Evolutionary conservation across 1,140 invertebrate genomes (phyloP), one percentile per base, ranked within the genome.

Genomic region (Drosophila parabipectinata): DNA sequence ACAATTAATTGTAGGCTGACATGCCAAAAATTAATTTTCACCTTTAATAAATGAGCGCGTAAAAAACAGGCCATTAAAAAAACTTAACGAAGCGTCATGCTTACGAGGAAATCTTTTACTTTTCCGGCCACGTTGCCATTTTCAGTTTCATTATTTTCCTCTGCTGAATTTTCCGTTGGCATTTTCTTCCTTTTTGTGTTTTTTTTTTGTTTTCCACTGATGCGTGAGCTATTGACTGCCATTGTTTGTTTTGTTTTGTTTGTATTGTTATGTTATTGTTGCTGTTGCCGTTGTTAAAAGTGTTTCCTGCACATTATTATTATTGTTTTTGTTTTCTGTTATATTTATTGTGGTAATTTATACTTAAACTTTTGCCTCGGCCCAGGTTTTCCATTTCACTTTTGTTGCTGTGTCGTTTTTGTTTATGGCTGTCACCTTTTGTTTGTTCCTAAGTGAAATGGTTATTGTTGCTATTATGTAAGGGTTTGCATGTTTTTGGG

Each of bases 11-110:
- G 48, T 48, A 50, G 34, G 59, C 59, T 82, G 83, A 79, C 82
- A 87, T 87, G 82, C 82, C 62, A 88, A 79, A 82, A 87, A 82
- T 87, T 82, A 82, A 82, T 87, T 87, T 87, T 68, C 82, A 75
- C 78, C 62, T 79, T 69, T 41, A 59, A 54, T 55, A 64, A 37
- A 30, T 37, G 9, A 8, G 18, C 14, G 0, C 8, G 18, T 6
- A 26, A 26, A 54, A 51, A 63, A 32, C 28, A 21, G 32, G 28
- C 45, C 47, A 66, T 73, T 76, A 41, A 41, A 37, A 37, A 78
- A 82, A 77, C 82, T 85, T 72, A 71, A 51, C 47, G 61, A 63
- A 76, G 53, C 59, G 82, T 85, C 82, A 87, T 77, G 82, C 83
- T 87, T 74, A 77, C 69, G 59, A 41, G 62, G 48, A 64, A 75